A percentile compares a stretch with the other conserved stretches of the same genome.
These are phyloP conservation scores for Oscheius onirici DNA, from an alignment of 2,888 invertebrate species.

Conservation along the genomic window DNA sequence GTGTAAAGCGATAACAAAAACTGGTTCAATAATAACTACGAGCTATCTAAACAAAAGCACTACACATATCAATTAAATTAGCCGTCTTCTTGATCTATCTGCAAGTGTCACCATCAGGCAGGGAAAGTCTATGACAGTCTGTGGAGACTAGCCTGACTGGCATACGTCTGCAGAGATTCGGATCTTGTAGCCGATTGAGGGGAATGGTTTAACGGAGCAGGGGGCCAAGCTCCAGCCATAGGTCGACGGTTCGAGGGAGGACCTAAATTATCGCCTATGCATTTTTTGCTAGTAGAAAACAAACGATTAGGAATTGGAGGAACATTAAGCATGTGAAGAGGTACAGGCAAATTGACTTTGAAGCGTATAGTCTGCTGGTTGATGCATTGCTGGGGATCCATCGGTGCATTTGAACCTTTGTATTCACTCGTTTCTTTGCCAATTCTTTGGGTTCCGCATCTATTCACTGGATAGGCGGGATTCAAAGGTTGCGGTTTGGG, in stretches of 20 bases:
- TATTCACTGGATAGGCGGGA: constrained; percentile 32
- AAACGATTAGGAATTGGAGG: neutral
- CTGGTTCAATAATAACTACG: no score
- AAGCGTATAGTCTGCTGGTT: constrained; percentile 42
- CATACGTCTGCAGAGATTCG: no score
- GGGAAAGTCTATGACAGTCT: neutral
- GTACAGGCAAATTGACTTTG: constrained; percentile 42
- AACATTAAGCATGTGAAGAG: constrained; percentile 51
- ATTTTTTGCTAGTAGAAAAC: neutral
- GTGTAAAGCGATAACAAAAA: no score
- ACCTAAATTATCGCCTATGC: neutral
- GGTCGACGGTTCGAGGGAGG: neutral
- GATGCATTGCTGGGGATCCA: constrained; percentile 42
- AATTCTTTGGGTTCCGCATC: constrained; percentile 39
- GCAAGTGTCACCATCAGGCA: neutral
- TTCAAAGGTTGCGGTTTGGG: constrained; percentile 38
- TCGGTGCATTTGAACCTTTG: constrained; percentile 26
- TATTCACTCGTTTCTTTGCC: constrained; percentile 51
- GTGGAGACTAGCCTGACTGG: no score
- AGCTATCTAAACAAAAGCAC: no score
- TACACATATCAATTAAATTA: no score
- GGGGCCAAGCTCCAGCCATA: no score
- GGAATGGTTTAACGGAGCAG: no score
- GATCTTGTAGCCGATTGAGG: no score
- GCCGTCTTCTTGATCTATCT: no score